phyloP scores from a whole-genome alignment of 1,140 invertebrate species.

The Ceratina calcarata region DNA sequence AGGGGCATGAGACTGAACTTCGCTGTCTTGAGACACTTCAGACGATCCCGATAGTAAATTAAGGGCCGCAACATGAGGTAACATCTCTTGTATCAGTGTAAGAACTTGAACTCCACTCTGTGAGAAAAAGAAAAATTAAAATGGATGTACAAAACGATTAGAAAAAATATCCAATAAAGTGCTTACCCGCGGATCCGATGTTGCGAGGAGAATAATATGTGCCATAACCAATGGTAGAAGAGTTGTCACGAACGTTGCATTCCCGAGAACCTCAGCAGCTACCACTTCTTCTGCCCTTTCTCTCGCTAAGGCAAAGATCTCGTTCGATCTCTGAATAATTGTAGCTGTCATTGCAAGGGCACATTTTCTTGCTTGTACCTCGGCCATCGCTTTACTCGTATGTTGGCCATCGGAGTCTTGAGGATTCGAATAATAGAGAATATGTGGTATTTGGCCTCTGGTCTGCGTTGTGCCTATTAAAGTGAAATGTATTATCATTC shows the following conservation, averaged over 20 bases:
- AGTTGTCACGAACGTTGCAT: slow-evolving; percentile 86
- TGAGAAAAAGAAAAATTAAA: slow-evolving; percentile 63
- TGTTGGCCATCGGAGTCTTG: slow-evolving; percentile 84
- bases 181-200: slow-evolving; percentile 89
- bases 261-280: slow-evolving; percentile 82
- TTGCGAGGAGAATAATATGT: slow-evolving; percentile 90
- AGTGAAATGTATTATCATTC: slow-evolving; percentile 19
- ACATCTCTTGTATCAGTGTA: slow-evolving; percentile 92
- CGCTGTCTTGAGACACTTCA: slow-evolving; percentile 74
- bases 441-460: slow-evolving; percentile 95
- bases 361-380: slow-evolving; percentile 87
- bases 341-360: slow-evolving; percentile 87
- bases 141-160: slow-evolving; percentile 2
- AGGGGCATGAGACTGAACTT: slow-evolving; percentile 68
- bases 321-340: slow-evolving; percentile 87
- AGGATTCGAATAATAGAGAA: slow-evolving; percentile 91
- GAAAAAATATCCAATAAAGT: slow-evolving; percentile 4
- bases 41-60: slow-evolving; percentile 85
- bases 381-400: slow-evolving; percentile 84
- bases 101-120: slow-evolving; percentile 95
- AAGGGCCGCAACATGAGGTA: slow-evolving; percentile 93
- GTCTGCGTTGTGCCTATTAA: slow-evolving; percentile 87
- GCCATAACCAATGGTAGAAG: slow-evolving; percentile 90
- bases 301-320: slow-evolving; percentile 86
- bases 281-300: slow-evolving; percentile 83